phyloP scores from a whole-genome alignment of 2,888 invertebrate species.

The Aspidiotus rigidus region DNA sequence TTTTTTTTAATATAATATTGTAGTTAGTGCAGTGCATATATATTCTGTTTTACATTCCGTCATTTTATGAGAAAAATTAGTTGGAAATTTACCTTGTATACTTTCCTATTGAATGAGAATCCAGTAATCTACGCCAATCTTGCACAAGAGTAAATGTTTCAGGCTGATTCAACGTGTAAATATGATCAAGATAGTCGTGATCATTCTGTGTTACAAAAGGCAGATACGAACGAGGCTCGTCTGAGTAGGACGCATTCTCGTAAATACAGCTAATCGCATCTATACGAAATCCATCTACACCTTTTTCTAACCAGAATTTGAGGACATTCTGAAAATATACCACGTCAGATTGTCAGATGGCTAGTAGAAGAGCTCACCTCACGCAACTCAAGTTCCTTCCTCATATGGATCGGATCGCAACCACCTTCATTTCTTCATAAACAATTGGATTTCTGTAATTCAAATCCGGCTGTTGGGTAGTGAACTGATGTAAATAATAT shows the following conservation, averaged over 20 bases:
- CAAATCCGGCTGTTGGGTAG: constrained; percentile 55
- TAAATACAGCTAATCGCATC: constrained; percentile 44
- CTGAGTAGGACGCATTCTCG: constrained; percentile 43
- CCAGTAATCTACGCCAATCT: constrained; percentile 50
- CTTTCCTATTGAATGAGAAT: constrained; percentile 38
- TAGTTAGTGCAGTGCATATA: no score
- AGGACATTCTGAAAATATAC: constrained; percentile 50
- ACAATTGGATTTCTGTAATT: constrained; percentile 56
- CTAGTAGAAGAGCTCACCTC: neutral
- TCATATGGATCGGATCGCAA: neutral
- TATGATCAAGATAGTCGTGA: constrained; percentile 53
- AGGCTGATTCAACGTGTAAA: constrained; percentile 54
- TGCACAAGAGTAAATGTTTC: constrained; percentile 52
- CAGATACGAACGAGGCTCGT: constrained; percentile 49
- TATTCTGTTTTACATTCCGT: no score
- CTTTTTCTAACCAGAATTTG: constrained; percentile 62
- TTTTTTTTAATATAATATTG: no score
- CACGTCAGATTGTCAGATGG: neutral
- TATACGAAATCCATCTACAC: constrained; percentile 67
- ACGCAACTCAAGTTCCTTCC: neutral
- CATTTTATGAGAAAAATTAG: no score
- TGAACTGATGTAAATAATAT: constrained; percentile 62
- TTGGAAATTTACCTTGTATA: constrained; percentile 43
- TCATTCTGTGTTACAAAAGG: constrained; percentile 44
- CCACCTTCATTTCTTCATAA: constrained; percentile 46